Conservation (phyloP, 2,888 invertebrate genomes). For the Rotaria socialis region DNA sequence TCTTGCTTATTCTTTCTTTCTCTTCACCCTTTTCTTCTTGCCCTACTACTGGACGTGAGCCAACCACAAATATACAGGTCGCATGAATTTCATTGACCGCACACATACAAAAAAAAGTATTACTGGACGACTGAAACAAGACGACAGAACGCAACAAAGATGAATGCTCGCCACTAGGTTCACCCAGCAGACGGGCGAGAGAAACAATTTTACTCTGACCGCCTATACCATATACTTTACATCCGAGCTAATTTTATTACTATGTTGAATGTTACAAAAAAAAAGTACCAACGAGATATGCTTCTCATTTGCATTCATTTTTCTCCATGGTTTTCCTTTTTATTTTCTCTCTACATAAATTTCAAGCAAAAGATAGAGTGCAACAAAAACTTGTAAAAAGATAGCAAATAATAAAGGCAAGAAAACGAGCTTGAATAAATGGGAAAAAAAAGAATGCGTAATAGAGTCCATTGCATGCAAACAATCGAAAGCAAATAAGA, state of each 20-base stretch:
- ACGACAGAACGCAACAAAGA: constrained; percentile 21
- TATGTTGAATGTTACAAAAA: not conserved
- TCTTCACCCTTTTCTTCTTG: not conserved
- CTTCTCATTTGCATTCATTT: not conserved
- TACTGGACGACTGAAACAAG: not conserved
- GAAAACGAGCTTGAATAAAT: not conserved
- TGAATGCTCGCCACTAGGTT: not conserved
- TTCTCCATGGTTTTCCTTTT: not conserved
- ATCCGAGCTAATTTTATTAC: not conserved
- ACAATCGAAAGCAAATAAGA: not conserved
- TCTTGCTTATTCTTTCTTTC: not conserved
- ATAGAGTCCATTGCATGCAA: not conserved
- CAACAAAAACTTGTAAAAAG: not conserved
- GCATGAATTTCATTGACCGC: not conserved
- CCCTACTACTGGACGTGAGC: not conserved
- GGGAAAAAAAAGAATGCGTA: not conserved
- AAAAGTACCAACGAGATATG: not conserved
- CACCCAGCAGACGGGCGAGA: not conserved
- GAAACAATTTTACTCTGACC: not conserved
- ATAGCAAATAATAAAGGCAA: not conserved
- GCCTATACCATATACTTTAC: not conserved
- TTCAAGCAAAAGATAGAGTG: not conserved
- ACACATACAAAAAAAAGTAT: not conserved
- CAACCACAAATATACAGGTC: not conserved
- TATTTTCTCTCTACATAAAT: not conserved